These are phyloP conservation scores for Laterallus jamaicensis DNA, from an alignment of 2,113 vertebrate genomes.

Conservation along the genomic window DNA sequence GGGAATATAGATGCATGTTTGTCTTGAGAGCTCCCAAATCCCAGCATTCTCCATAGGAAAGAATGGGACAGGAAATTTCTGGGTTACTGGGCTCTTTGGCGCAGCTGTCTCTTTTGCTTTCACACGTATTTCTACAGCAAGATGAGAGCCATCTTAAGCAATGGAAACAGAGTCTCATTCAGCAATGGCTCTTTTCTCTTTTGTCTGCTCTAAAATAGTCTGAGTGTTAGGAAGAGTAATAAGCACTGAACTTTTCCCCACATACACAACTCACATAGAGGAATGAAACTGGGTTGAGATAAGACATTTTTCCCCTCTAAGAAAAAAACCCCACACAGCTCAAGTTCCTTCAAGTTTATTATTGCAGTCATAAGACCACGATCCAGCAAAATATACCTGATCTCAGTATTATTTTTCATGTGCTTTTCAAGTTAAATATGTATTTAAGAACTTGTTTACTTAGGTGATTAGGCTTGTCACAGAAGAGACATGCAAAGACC, in stretches of 20 bases:
- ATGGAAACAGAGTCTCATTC: conserved; percentile 66
- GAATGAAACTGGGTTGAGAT: neutral
- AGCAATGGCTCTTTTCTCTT: conserved; percentile 50
- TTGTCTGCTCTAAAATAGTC: conserved; percentile 61
- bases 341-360: neutral
- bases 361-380: neutral
- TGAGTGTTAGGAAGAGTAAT: conserved; percentile 45
- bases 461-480: neutral
- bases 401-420: neutral
- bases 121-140: conserved; percentile 47
- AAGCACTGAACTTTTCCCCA: conserved; percentile 43
- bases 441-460: neutral
- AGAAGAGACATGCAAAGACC: neutral
- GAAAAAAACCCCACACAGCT: neutral
- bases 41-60: conserved; percentile 13
- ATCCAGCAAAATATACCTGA: neutral
- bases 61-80: conserved; percentile 68
- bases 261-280: neutral
- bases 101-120: conserved; percentile 68
- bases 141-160: conserved; percentile 50
- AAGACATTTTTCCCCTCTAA: neutral
- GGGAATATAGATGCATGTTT: conserved; percentile 59
- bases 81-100: conserved; percentile 28
- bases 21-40: conserved; percentile 43
- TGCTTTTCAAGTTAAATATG: neutral